These are phyloP conservation scores for Choristoneura fumiferana DNA, from an alignment of 1,140 invertebrate species.

Conservation along the genomic window DNA sequence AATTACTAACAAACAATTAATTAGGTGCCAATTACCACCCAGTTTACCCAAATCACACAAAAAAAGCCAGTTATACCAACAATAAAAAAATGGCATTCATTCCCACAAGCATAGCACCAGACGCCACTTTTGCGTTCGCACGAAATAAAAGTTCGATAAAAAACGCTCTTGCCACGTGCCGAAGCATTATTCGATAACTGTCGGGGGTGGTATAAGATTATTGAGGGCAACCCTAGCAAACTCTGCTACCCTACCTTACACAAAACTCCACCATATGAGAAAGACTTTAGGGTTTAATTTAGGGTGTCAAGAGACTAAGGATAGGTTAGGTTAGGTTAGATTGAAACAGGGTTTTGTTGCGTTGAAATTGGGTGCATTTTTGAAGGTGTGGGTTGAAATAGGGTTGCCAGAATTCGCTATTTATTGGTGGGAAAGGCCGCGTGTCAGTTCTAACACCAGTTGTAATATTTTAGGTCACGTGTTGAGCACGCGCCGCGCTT, in stretches of 20 bases:
- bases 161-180: conserved; percentile 62
- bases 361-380: not conserved
- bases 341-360: conserved; percentile 9
- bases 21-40: too few species aligned
- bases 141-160: conserved; percentile 72
- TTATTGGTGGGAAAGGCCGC: conserved; percentile 76
- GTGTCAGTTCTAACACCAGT: conserved; percentile 76
- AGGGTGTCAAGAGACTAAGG: not conserved
- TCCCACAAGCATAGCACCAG: conserved; percentile 50
- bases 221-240: conserved; percentile 60
- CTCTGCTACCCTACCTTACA: conserved; percentile 30
- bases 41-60: too few species aligned
- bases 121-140: conserved; percentile 69
- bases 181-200: conserved; percentile 73
- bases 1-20: too few species aligned
- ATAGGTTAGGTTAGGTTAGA: conserved; percentile 16
- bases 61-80: not conserved
- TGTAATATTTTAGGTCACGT: conserved; percentile 74
- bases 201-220: conserved; percentile 69
- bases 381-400: conserved; percentile 25
- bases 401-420: conserved; percentile 66
- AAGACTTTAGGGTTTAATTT: conserved; percentile 22
- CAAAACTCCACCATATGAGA: conserved; percentile 29
- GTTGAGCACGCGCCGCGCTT: conserved; percentile 58
- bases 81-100: conserved; percentile 11